Percentiles rank a stretch among this genome's conserved stretches.
These are phyloP conservation scores for Odontocerum albicorne DNA, from an alignment of 2,888 invertebrate species.

Conservation along the genomic window DNA sequence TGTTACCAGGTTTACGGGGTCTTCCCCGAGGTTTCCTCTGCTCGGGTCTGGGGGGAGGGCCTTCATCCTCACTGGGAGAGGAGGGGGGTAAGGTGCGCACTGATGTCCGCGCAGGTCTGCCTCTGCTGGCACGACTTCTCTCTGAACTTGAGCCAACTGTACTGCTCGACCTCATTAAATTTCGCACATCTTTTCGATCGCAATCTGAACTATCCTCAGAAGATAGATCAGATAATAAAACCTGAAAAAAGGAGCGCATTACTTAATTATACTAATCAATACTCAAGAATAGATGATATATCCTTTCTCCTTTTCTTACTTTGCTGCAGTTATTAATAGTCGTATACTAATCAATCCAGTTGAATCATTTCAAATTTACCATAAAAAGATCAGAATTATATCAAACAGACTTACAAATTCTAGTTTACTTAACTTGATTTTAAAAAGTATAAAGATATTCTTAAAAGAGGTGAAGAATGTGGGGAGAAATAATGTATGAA, in stretches of 20 bases:
- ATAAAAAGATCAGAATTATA: too few relatives aligned
- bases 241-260: constrained; percentile 45
- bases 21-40: constrained; percentile 47
- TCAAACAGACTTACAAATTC: too few relatives aligned
- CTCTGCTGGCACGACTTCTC: constrained; percentile 2
- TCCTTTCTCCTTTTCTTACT: too few relatives aligned
- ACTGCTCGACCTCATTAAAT: constrained; percentile 40
- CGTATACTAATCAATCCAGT: too few relatives aligned
- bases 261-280: background rate
- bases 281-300: too few relatives aligned
- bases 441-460: too few relatives aligned
- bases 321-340: too few relatives aligned
- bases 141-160: constrained; percentile 37
- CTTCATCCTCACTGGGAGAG: constrained; percentile 41
- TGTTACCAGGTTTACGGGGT: constrained; percentile 39
- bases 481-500: too few relatives aligned
- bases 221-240: constrained; percentile 62
- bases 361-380: too few relatives aligned
- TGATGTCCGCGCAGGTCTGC: constrained; percentile 35
- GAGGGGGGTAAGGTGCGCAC: constrained; percentile 45
- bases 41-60: constrained; percentile 43
- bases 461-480: too few relatives aligned
- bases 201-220: constrained; percentile 46
- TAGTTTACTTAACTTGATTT: too few relatives aligned
- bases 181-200: constrained; percentile 1